Evolutionary conservation across 2,113 vertebrate genomes (phyloP), one percentile per base, ranked within the genome.

Genomic region (Varanus komodoensis): DNA sequence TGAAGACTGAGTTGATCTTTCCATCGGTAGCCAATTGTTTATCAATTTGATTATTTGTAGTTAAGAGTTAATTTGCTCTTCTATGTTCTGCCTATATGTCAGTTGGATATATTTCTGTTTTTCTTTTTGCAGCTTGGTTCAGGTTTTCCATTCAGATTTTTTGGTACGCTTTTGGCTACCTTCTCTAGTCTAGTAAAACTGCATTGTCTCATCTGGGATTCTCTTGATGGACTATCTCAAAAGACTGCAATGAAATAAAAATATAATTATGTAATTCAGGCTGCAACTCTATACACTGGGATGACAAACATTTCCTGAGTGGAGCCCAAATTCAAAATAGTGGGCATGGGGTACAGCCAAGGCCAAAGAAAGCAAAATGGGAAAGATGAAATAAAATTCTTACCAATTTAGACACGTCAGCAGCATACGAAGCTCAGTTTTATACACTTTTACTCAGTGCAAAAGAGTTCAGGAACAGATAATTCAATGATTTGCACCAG

Each of bases 11-110:
- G 54, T n/a, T 54, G 64, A 44, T 77, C 73, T 64, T 64, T 44
- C 34, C 5, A 12, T 27, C 77, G 54, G 12, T 44, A 61, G 54
- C 64, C 85, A 87, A 34, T 4, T 61, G 14, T 6, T 29, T 34
- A 87, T 87, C 54, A 61, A 75, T 77, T 75, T 87, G 23, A 69
- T n/a, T 86, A 57, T 57, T 74, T 74, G 84, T 32, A 34, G 19
- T 57, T 61, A 57, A 44, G n/a, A 57, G 71, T 86, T 32, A 73
- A 74, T 34, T 74, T 34, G 69, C 32, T 75, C 9, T 61, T 87
- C 71, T 77, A 1, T 61, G 61, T 87, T 77, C 84, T 38, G n/a
- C 21, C 17, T 29, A 4, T 57, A 67, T 57, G 68, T 61, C 84
- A 86, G 50, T 75, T 57, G 34, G n/a, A 38, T n/a, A 4, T 25